These are phyloP conservation scores for Picathartes gymnocephalus DNA, from an alignment of 2,113 vertebrate species.

Conservation along the genomic window DNA sequence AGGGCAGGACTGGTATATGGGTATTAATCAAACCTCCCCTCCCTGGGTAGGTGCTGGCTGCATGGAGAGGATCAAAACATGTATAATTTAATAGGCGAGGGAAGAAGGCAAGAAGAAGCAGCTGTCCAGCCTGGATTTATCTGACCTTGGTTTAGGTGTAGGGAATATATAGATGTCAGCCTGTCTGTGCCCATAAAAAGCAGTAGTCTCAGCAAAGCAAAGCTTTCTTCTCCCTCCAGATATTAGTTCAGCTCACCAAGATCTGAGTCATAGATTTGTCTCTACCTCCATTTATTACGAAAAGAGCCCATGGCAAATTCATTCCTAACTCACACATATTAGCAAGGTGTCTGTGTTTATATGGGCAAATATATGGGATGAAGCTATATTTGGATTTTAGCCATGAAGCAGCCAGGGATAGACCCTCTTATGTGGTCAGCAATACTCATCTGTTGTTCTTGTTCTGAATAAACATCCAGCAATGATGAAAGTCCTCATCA, in stretches of 20 bases:
- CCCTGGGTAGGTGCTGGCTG: background rate
- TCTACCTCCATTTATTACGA: background rate
- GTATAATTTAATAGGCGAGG: background rate
- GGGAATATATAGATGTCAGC: background rate
- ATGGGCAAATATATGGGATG: background rate
- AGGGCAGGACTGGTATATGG: background rate
- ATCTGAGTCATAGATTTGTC: background rate
- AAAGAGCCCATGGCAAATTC: background rate
- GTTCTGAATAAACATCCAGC: slow-evolving; percentile 12
- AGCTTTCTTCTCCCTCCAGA: background rate
- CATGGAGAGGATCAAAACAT: background rate
- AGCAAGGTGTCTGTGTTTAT: slow-evolving; percentile 47
- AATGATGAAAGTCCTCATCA: background rate
- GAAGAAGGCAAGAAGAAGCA: background rate
- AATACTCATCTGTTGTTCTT: background rate
- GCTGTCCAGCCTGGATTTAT: background rate
- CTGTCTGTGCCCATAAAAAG: background rate
- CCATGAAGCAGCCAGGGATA: background rate
- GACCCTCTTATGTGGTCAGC: slow-evolving; percentile 4
- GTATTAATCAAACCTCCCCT: background rate
- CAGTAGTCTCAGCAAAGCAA: background rate
- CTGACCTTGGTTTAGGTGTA: background rate
- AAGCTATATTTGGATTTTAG: slow-evolving; percentile 34
- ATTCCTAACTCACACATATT: background rate
- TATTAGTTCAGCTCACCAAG: background rate